Conservation (phyloP, 2,797 vertebrate species). For the Neomorphus geoffroyi region DNA sequence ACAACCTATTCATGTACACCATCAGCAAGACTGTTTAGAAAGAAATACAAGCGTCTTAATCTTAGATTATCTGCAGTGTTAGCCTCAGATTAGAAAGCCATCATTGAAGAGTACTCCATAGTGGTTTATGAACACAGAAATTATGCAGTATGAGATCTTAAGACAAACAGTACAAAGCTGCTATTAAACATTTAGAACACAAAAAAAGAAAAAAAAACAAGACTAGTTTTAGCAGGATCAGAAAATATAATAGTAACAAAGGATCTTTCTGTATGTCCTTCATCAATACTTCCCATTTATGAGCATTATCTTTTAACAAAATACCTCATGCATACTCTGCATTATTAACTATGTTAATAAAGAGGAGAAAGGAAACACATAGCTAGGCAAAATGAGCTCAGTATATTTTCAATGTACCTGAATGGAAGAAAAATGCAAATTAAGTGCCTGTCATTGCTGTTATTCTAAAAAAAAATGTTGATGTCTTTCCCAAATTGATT, state of each 20-base stretch:
- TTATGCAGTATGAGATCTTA: neutral
- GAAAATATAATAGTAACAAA: neutral
- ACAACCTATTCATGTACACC: neutral
- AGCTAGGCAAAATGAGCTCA: neutral
- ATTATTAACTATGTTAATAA: neutral
- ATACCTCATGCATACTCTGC: neutral
- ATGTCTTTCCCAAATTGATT: neutral
- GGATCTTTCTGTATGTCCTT: neutral
- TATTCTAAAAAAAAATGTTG: neutral
- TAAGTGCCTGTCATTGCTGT: neutral
- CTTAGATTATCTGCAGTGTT: neutral
- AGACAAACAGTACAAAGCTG: neutral
- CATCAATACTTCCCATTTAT: neutral
- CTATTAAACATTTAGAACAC: neutral
- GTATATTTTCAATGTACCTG: neutral
- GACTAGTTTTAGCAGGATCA: neutral
- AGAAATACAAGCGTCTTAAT: neutral
- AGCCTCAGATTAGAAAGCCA: neutral
- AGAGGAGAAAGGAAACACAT: neutral
- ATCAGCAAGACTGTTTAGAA: neutral
- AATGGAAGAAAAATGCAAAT: neutral
- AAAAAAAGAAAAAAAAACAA: neutral
- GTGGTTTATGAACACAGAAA: neutral
- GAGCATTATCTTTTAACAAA: neutral
- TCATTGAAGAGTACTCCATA: neutral